These are phyloP conservation scores for Cremastobaeus sp. DNA, from an alignment of 2,888 invertebrate genomes.

Conservation along the genomic window DNA sequence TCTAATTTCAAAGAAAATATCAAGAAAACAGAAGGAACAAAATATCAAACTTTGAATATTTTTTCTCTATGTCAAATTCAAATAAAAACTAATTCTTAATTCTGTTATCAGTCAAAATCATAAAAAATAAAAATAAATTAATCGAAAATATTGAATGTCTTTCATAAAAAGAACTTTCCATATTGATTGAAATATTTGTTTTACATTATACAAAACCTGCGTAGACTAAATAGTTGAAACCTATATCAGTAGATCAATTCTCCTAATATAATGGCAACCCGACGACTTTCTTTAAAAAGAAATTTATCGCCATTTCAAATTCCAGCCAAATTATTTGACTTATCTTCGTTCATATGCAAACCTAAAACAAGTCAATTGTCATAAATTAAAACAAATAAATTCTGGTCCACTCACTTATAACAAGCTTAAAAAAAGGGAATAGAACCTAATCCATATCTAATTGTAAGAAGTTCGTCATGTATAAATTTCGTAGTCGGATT, in stretches of 20 bases:
- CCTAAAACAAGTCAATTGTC: conserved; percentile 65
- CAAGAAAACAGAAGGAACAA: conserved; percentile 6
- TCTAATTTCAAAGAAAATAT: conserved; percentile 57
- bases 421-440: no score
- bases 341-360: conserved; percentile 67
- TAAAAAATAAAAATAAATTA: no score
- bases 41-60: neutral
- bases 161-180: neutral
- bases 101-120: no score
- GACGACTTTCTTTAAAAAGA: conserved; percentile 80
- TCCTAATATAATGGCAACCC: conserved; percentile 76
- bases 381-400: neutral
- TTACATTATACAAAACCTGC: conserved; percentile 66
- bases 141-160: neutral
- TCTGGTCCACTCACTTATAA: neutral
- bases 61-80: no score
- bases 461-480: conserved; percentile 80
- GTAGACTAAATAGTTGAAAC: conserved; percentile 78
- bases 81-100: no score
- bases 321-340: conserved; percentile 70
- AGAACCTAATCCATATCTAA: no score
- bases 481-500: conserved; percentile 81
- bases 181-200: neutral
- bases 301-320: conserved; percentile 80
- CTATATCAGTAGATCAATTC: conserved; percentile 82